Evolutionary conservation across 2,888 invertebrate genomes (phyloP).

Genomic region (Tanypteryx hageni): DNA sequence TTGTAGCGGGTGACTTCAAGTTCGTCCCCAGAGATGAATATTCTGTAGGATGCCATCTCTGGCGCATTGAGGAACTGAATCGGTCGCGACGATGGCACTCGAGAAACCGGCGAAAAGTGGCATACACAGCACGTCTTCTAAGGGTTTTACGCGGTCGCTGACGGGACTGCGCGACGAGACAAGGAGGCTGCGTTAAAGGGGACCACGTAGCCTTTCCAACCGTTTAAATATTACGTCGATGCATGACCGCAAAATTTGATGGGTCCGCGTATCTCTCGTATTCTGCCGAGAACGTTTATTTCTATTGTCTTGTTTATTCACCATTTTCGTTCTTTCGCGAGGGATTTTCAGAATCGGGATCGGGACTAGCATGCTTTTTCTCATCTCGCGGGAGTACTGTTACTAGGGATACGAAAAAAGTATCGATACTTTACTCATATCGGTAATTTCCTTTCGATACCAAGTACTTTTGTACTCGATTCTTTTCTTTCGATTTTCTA

Average conservation of each 20-base stretch:
- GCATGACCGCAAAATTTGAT: not conserved
- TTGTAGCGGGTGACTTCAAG: not conserved
- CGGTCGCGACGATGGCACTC: not conserved
- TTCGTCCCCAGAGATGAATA: not conserved
- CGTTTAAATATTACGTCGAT: not conserved
- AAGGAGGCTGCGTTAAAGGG: not conserved
- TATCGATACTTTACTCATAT: too few species aligned
- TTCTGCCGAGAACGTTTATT: too few species aligned
- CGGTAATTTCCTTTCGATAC: too few species aligned
- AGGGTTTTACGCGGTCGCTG: not conserved
- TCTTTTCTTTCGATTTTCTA: too few species aligned
- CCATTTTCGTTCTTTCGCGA: not conserved
- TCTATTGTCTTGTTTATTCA: not conserved
- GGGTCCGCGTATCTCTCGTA: too few species aligned
- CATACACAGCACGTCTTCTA: not conserved
- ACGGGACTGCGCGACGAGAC: not conserved
- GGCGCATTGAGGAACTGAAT: not conserved
- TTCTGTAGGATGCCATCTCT: not conserved
- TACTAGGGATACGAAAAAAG: too few species aligned
- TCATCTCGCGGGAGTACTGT: too few species aligned
- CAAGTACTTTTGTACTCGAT: too few species aligned
- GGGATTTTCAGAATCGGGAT: too few species aligned
- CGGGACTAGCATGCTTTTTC: too few species aligned
- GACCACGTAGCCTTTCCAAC: not conserved
- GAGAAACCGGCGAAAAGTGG: not conserved